Conservation (phyloP, 1,140 invertebrate species). For the Aphidius gifuensis region DNA sequence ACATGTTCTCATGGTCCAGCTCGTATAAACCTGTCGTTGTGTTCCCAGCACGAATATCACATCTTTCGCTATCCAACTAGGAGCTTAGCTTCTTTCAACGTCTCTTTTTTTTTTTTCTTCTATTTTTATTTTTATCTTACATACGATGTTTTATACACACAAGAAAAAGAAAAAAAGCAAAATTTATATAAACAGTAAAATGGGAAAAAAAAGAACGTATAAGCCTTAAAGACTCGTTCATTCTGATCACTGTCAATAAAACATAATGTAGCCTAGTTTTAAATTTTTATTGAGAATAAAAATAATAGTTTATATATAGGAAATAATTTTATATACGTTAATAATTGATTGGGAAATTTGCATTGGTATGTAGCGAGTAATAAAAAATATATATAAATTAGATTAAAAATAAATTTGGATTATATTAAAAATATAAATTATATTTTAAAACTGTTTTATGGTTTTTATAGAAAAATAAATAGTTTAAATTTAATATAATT, state of each 20-base stretch:
- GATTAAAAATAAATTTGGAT: too few relatives aligned
- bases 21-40: slow-evolving; percentile 22
- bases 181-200: background rate
- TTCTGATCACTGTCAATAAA: slow-evolving; percentile 8
- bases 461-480: too few relatives aligned
- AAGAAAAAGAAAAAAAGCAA: slow-evolving; percentile 5
- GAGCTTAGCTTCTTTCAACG: slow-evolving; percentile 21
- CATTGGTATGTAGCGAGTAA: too few relatives aligned
- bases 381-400: too few relatives aligned
- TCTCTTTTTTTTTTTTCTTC: too few relatives aligned
- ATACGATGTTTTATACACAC: slow-evolving; percentile 14
- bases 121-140: background rate
- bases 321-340: too few relatives aligned
- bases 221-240: slow-evolving; percentile 7
- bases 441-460: too few relatives aligned
- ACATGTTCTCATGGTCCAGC: slow-evolving; percentile 17
- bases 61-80: slow-evolving; percentile 19
- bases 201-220: background rate
- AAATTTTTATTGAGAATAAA: too few relatives aligned
- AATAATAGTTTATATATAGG: too few relatives aligned
- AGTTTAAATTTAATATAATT: too few relatives aligned
- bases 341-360: too few relatives aligned
- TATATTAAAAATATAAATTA: too few relatives aligned
- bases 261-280: background rate
- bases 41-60: slow-evolving; percentile 15